Conservation (phyloP, 2,113 vertebrate genomes). For the Sapajus apella region DNA sequence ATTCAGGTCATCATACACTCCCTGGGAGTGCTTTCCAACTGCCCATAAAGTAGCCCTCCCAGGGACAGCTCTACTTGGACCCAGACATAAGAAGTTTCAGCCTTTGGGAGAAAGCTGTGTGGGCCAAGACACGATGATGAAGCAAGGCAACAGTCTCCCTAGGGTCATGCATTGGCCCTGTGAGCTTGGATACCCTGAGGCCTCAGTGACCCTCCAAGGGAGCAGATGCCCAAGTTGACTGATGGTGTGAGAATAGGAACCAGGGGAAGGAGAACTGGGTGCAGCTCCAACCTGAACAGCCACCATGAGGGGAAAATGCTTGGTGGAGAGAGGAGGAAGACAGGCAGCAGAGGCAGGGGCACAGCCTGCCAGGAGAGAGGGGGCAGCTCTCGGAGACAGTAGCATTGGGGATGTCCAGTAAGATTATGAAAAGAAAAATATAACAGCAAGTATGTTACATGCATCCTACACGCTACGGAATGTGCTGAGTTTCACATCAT, state of each 20-base stretch:
- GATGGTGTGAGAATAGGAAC: background rate
- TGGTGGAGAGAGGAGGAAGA: background rate
- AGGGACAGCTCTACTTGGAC: background rate
- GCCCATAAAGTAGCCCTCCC: background rate
- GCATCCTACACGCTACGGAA: background rate
- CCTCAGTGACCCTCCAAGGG: too few species aligned
- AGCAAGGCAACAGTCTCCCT: background rate
- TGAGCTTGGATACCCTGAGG: background rate
- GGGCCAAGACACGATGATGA: background rate
- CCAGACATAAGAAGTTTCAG: background rate
- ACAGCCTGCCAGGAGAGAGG: background rate
- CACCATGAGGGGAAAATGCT: fast-evolving
- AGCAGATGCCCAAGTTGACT: background rate
- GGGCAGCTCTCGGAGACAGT: background rate
- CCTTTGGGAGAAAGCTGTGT: background rate
- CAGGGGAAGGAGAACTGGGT: background rate
- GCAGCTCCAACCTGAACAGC: background rate
- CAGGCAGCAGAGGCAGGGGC: background rate
- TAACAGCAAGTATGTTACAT: background rate
- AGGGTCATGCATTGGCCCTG: background rate
- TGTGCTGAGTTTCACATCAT: background rate
- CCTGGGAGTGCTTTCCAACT: background rate
- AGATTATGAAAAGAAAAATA: background rate
- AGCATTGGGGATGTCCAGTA: background rate
- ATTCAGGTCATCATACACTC: background rate